Base-by-base conservation (phyloP, 2,888 invertebrate genomes). In the Maniola hyperantus region DNA sequence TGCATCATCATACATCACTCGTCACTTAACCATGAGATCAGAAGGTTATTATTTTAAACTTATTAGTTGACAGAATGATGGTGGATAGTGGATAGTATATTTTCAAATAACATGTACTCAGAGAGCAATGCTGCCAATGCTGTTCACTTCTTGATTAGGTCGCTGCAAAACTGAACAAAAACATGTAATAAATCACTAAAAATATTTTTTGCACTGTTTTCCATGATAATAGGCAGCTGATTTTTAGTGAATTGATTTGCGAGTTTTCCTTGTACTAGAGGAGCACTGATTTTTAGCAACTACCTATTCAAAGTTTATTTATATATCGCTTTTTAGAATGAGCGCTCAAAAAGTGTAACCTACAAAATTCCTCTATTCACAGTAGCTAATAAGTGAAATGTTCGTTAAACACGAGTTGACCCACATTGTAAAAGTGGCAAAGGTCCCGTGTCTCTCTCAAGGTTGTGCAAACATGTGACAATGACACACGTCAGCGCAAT, bases 391-490 rank as follows among this genome's bases (percentile, higher is more conserved):
- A 39, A 18, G 55, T 15, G 36, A 55, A 55, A 55, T 51, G 50
- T 51, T 61, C 36, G 39, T 61, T 13, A 61, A 51, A 20, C 61
- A 59, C 59, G 48, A 48, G 61, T 26, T 61, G 51, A 61, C 61
- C 61, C 50, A 61, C 51, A 51, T 61, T 50, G 39, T 39, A 50
- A 46, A 51, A 39, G 61, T 13, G 51, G 33, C 59, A 46, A n/a
- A 61, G 61, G 50, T 50, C 48, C 60, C 60, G 42, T 51, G 39
- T 39, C 51, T 39, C 51, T 20, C 50, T 61, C 50, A 60, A 60
- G 60, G 61, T 61, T 61, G 61, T 61, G 20, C 39, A 61, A 61
- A 61, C 61, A 51, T 61, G 34, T 50, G 61, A 61, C 61, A 48
- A 10, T 20, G 51, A 39, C 61, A 60, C 48, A 50, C 20, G 61